Conservation (phyloP, 92 coral and sea anemone species). For the Phenganax subtilis region DNA sequence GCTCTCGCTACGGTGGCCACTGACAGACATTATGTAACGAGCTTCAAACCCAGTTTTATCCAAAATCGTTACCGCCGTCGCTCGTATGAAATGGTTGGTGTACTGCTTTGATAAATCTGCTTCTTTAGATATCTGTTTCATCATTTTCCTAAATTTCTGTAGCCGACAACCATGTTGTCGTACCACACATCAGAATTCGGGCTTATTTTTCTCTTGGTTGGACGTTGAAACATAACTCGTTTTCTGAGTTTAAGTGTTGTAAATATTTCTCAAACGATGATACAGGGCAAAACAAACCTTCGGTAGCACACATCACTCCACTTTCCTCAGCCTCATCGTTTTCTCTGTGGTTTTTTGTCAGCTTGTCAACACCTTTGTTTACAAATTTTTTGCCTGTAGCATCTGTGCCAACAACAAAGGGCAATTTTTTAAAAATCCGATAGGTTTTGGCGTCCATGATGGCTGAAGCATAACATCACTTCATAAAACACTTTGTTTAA, state of each 20-base stretch:
- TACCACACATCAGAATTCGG: constrained; percentile 44
- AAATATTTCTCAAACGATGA: constrained; percentile 31
- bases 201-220: constrained; percentile 35
- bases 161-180: constrained; percentile 48
- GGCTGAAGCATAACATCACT: constrained; percentile 15
- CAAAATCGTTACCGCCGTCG: constrained; percentile 37
- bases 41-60: constrained; percentile 45
- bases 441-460: constrained; percentile 44
- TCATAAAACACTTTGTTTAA: constrained; percentile 10
- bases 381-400: constrained; percentile 20
- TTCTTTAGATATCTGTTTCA: constrained; percentile 43
- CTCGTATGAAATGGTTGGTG: constrained; percentile 47
- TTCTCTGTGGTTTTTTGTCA: constrained; percentile 22
- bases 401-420: constrained; percentile 19
- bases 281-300: constrained; percentile 25
- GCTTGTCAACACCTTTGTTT: constrained; percentile 17
- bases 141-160: constrained; percentile 43
- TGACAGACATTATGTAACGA: constrained; percentile 27
- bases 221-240: constrained; percentile 37
- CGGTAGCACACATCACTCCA: background rate
- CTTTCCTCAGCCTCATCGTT: constrained; percentile 13
- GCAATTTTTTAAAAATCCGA: constrained; percentile 45
- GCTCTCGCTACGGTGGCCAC: constrained; percentile 30
- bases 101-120: constrained; percentile 43
- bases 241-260: constrained; percentile 19